These are phyloP conservation scores for Drosophila kurseongensis DNA, from an alignment of 1,140 invertebrate species.

Conservation along the genomic window DNA sequence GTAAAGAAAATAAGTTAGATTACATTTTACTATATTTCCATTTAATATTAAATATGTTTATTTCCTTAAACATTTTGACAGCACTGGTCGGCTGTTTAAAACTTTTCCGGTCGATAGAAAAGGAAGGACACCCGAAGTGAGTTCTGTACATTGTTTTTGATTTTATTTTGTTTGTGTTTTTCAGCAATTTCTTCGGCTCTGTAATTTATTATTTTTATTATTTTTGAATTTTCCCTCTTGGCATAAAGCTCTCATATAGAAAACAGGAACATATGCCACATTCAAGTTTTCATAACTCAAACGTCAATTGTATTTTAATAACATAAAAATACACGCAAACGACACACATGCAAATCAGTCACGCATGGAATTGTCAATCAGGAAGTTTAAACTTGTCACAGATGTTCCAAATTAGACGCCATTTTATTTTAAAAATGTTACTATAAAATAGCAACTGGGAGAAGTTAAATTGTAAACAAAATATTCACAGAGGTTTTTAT, in stretches of 20 bases:
- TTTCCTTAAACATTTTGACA: not conserved
- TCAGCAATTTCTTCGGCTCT: constrained; percentile 14
- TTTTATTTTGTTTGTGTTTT: constrained; percentile 17
- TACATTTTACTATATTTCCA: too few relatives aligned
- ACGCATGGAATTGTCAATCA: constrained; percentile 34
- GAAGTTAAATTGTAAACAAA: not conserved
- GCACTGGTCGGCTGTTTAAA: not conserved
- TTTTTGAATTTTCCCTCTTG: not conserved
- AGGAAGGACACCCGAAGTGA: not conserved
- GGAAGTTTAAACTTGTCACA: constrained; percentile 15
- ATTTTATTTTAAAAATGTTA: not conserved
- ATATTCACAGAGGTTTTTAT: too few relatives aligned
- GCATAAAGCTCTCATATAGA: constrained; percentile 1
- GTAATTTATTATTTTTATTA: constrained; percentile 4
- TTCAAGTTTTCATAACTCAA: constrained; percentile 37
- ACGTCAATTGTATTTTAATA: constrained; percentile 81
- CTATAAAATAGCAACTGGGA: not conserved
- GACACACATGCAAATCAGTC: constrained; percentile 22
- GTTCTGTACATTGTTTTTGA: constrained; percentile 3
- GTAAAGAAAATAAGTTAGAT: too few relatives aligned
- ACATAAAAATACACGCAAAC: constrained; percentile 29
- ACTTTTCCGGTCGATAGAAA: constrained; percentile 12
- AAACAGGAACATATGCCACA: constrained; percentile 37
- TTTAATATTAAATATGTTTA: too few relatives aligned
- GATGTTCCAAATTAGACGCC: constrained; percentile 15